phyloP scores from a whole-genome alignment of 2,113 vertebrate species.

The Tychaedon coryphoeus region DNA sequence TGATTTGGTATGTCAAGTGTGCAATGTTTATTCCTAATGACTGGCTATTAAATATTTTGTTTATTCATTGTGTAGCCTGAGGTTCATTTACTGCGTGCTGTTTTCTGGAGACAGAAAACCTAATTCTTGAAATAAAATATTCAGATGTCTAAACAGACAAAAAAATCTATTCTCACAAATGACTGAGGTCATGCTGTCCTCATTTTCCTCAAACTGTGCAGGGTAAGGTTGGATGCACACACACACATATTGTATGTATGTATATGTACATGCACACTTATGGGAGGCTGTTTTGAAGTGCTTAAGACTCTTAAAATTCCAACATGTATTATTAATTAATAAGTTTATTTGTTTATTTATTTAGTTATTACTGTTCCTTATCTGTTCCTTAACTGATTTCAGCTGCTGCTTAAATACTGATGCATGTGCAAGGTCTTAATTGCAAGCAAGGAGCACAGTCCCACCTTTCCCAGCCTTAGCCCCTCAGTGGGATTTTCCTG shows the following conservation, averaged over 20 bases:
- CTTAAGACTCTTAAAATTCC: background rate
- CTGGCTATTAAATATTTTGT: constrained; percentile 28
- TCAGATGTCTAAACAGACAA: background rate
- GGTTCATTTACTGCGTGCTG: background rate
- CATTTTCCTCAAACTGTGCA: background rate
- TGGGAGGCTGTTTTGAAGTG: background rate
- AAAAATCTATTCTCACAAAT: background rate
- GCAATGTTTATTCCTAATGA: constrained; percentile 27
- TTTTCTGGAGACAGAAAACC: background rate
- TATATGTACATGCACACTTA: background rate
- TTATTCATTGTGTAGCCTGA: constrained; percentile 25
- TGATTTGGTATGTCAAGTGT: background rate
- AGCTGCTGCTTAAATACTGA: background rate
- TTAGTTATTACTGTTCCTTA: background rate
- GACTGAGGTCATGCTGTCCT: background rate
- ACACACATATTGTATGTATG: fast-evolving
- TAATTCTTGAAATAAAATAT: background rate
- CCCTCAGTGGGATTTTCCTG: background rate
- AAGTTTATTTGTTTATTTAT: background rate
- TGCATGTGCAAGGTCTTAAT: background rate
- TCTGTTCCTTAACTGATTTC: background rate
- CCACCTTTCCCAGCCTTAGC: background rate
- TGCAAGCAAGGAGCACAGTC: background rate
- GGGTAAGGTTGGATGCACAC: background rate
- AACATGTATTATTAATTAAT: background rate